phyloP scores from a whole-genome alignment of 2,888 invertebrate species.

The Erpobdella octoculata region DNA sequence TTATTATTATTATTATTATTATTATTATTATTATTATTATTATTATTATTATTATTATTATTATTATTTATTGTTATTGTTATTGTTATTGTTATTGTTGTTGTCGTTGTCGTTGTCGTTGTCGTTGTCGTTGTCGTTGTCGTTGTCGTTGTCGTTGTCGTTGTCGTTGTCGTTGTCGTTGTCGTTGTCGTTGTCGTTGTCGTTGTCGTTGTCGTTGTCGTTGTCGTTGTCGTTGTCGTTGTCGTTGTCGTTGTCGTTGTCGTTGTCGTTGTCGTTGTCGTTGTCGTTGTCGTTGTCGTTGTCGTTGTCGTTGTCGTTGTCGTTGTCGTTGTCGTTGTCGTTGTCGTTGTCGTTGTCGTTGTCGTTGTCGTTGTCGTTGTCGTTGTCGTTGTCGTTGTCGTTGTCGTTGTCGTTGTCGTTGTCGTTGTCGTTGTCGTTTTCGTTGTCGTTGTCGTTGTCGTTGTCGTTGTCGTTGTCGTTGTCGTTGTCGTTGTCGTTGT shows the following conservation, averaged over 20 bases:
- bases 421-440: conserved; percentile 2
- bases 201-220: no score
- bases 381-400: not conserved
- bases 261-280: not conserved
- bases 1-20: no score
- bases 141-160: no score
- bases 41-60: no score
- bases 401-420: not conserved
- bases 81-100: no score
- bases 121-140: no score
- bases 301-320: not conserved
- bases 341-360: not conserved
- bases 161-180: no score
- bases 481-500: not conserved
- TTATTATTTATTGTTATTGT: no score
- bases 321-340: not conserved
- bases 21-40: no score
- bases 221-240: not conserved
- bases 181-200: no score
- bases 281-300: not conserved
- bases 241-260: not conserved
- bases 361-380: not conserved
- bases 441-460: no score
- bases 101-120: no score
- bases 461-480: not conserved